Evolutionary conservation across 2,888 invertebrate genomes (phyloP), one percentile per base, ranked within the genome.

Genomic region (Patella pellucida): DNA sequence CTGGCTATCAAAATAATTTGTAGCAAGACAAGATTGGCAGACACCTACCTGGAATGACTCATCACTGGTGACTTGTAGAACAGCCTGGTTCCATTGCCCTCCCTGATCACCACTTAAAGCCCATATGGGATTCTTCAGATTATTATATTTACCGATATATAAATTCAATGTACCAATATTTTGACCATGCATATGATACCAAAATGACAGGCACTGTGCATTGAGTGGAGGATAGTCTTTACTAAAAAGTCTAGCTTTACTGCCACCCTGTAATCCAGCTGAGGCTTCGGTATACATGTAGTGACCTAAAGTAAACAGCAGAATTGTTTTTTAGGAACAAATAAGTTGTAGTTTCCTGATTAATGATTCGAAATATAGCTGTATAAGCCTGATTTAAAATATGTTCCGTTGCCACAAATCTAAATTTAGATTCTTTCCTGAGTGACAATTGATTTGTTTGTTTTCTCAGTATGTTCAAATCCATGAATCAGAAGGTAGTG

Each of bases 191-290:
- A 86, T 83, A 77, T 82, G 81, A 75, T 84, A 87, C 84, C 85
- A 87, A 78, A 86, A 87, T 27, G 81, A 79, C 31, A 86, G 72
- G 73, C 86, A 87, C 54, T 75, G 74, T 3, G 79, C 78, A 31
- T 73, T 67, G n/a, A 81, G 76, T 56, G 80, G 72, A 1, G 76
- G 70, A 70, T 81, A 79, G 1, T 69, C 69, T 15, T 79, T 75
- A 75, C 79, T 81, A 73, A 74, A 50, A 41, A 84, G 67, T 23
- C 75, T 75, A 12, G 93, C 93, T 68, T 89, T 89, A 83, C 93
- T 93, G 1, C 93, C 93, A 2, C 93, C 92, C 78, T 92, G 85
- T 72, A 93, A 88, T 1, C 93, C 93, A 79, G 91, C 92, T 9
- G 92, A 90, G 1, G 93, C 76, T 62, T 81, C 81, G 16, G 82